Evolutionary conservation across 2,113 vertebrate genomes (phyloP), one percentile per base, ranked within the genome.

Genomic region (Nymphicus hollandicus): DNA sequence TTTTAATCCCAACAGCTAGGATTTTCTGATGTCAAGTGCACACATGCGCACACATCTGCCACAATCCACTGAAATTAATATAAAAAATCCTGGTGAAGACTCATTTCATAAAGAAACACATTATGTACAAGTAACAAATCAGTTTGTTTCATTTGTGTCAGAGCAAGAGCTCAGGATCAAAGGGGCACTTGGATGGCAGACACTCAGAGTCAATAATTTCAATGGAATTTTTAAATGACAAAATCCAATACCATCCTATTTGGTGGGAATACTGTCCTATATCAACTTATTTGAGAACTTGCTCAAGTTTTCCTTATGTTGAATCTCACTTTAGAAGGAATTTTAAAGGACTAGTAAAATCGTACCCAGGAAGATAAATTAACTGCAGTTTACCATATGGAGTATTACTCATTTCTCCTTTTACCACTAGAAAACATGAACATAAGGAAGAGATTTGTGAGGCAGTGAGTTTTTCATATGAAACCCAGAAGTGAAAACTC

Each of bases 361-460:
- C 0, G 5, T n/a, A 89, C 20, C 69, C 86, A 79, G 78, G 47
- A 65, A 35, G 28, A 76, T 37, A 94, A 94, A 84, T 84, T 91
- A 93, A 93, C 80, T 93, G 64, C 58, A 86, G 64, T 74, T 93
- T 93, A 86, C 78, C 96, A 95, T 95, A 96, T 94, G 95, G 87
- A 95, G 64, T 49, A 95, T 88, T 93, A 96, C 74, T 94, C 90
- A 89, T 68, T 89, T 89, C 66, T 94, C 33, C 19, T 88, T 76
- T 92, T 82, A 71, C 65, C 89, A 85, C 37, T 1, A 92, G 56
- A 93, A 92, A 95, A 85, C 72, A 91, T 7, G 74, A 92, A 93
- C 89, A 96, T 77, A 90, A 90, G 76, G 94, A 90, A 96, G 47
- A 81, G 63, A 93, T 95, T 87, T 83, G n/a, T 4, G 2, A 94